These are phyloP conservation scores for Philantomba maxwellii DNA, from an alignment of 2,113 vertebrate genomes.

Conservation along the genomic window DNA sequence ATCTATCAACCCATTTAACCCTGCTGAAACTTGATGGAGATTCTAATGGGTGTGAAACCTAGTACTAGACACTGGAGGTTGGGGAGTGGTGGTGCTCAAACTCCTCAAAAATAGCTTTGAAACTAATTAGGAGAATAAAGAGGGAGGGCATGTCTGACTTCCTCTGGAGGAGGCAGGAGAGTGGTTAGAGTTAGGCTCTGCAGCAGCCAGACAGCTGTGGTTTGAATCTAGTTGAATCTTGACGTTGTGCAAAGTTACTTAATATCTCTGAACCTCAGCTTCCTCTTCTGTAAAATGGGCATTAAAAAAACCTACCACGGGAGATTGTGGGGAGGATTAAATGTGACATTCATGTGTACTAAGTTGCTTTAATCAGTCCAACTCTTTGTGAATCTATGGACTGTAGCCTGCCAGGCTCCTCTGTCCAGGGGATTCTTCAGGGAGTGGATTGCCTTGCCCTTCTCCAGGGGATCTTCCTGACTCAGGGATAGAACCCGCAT, in stretches of 20 bases:
- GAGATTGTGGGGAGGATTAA: background rate
- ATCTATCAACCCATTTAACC: background rate
- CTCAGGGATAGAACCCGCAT: accelerated
- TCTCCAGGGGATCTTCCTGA: background rate
- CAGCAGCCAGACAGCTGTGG: background rate
- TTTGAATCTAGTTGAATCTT: background rate
- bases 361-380: background rate
- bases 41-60: background rate
- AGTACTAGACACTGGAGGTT: background rate
- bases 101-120: background rate
- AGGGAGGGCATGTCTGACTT: background rate
- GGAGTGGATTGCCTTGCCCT: background rate
- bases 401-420: background rate
- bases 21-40: background rate
- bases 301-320: background rate
- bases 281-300: background rate
- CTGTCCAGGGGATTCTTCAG: background rate
- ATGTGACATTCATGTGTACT: background rate
- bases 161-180: background rate
- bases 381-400: background rate
- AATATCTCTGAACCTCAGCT: background rate
- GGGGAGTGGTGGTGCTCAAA: background rate
- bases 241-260: background rate
- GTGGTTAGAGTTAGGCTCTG: background rate
- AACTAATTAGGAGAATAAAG: background rate